Evolutionary conservation across 2,113 vertebrate species (phyloP).

Genomic region (Ictidomys tridecemlineatus): DNA sequence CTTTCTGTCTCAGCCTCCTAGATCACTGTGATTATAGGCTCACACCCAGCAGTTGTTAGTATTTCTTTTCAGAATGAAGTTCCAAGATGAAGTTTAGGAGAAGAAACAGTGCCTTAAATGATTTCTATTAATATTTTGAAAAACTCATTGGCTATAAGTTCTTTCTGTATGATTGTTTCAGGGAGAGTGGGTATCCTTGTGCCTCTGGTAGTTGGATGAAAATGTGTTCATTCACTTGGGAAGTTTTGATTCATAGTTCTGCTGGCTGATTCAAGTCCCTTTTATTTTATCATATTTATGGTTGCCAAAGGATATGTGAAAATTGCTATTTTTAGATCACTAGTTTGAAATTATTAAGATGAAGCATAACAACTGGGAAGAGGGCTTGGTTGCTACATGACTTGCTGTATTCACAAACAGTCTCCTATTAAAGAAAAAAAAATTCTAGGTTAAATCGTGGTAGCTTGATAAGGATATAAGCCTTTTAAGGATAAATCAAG

Average conservation of each 20-base stretch:
- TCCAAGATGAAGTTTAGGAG: not conserved
- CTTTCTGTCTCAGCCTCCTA: no score
- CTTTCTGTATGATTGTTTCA: not conserved
- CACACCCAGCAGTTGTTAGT: not conserved
- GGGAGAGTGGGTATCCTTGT: not conserved
- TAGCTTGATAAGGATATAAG: no score
- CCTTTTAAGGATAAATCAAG: no score
- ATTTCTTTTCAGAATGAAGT: not conserved
- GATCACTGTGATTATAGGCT: no score
- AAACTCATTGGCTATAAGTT: not conserved
- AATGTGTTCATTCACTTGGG: constrained; percentile 30
- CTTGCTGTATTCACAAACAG: not conserved
- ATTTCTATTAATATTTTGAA: not conserved
- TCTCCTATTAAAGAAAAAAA: not conserved
- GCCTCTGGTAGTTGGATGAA: constrained; percentile 5
- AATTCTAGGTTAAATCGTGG: not conserved
- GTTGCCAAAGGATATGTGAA: constrained; percentile 45
- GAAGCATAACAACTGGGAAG: constrained; percentile 15
- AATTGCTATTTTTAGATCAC: constrained; percentile 57
- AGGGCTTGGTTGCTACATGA: not conserved
- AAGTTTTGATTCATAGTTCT: constrained; percentile 28
- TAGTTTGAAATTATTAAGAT: constrained; percentile 55
- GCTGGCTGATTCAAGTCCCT: not conserved
- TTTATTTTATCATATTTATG: constrained; percentile 65
- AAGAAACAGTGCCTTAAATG: not conserved